Percentiles rank a stretch among this genome's conserved stretches.
Evolutionary conservation across 2,797 vertebrate genomes (phyloP).

Genomic region (Cynodonichthys magdalenae): DNA sequence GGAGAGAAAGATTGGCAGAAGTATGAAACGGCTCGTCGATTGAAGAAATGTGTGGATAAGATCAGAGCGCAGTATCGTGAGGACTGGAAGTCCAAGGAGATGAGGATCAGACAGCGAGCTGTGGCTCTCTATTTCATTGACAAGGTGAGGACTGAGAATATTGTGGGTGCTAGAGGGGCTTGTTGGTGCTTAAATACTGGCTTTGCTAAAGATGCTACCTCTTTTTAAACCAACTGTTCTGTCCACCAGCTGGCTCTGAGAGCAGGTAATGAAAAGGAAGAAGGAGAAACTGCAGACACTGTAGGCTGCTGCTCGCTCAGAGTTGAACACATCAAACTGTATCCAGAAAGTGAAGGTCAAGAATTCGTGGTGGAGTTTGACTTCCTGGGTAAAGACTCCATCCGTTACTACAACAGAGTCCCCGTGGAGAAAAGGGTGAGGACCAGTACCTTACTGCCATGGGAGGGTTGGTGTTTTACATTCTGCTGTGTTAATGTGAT

Average conservation of each 20-base stretch:
- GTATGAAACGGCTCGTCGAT: slow-evolving; percentile 92
- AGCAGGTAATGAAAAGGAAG: slow-evolving; percentile 98
- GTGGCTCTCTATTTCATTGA: slow-evolving; percentile 98
- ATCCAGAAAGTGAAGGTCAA: slow-evolving; percentile 91
- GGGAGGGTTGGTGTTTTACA: not conserved
- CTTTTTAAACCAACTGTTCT: slow-evolving; percentile 28
- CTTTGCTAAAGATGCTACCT: no score
- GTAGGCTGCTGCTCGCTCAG: slow-evolving; percentile 97
- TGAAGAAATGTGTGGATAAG: slow-evolving; percentile 94
- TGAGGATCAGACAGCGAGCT: slow-evolving; percentile 94
- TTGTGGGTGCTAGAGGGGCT: not conserved
- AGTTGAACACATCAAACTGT: slow-evolving; percentile 93
- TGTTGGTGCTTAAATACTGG: no score
- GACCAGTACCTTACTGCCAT: not conserved
- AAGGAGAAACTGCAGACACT: slow-evolving; percentile 96
- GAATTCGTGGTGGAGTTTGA: slow-evolving; percentile 97
- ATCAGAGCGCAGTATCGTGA: slow-evolving; percentile 92
- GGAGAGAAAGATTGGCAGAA: slow-evolving; percentile 99
- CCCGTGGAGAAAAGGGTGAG: slow-evolving; percentile 97
- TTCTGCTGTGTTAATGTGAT: not conserved
- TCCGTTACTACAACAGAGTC: slow-evolving; percentile 98
- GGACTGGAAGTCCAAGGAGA: slow-evolving; percentile 99
- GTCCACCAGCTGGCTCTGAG: slow-evolving; percentile 90
- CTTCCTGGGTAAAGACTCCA: slow-evolving; percentile 97
- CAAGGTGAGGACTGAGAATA: slow-evolving; percentile 81